A percentile compares a stretch with the other conserved stretches of the same genome.
phyloP scores from a whole-genome alignment of 1,140 invertebrate species.

The Chrysomallon squamiferum region DNA sequence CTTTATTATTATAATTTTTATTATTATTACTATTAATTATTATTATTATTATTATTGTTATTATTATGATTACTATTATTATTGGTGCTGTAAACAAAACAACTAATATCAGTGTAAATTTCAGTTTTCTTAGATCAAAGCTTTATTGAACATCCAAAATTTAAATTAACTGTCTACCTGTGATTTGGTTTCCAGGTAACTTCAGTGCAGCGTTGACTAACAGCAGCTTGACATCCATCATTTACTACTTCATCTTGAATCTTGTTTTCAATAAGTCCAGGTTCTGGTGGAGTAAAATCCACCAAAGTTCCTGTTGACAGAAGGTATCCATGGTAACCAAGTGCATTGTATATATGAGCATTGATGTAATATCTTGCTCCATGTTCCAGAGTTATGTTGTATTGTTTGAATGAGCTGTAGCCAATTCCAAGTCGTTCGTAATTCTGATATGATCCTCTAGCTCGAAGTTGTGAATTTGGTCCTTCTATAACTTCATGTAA shows the following conservation, averaged over 20 bases:
- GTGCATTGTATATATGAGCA: constrained; percentile 9
- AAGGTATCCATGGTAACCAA: constrained; percentile 9
- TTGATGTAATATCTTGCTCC: constrained; percentile 17
- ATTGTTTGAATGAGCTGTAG: not conserved
- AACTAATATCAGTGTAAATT: too few species aligned
- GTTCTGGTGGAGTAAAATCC: constrained; percentile 26
- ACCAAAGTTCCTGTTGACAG: constrained; percentile 16
- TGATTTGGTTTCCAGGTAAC: constrained; percentile 17
- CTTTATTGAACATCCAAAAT: too few species aligned
- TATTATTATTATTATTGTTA: too few species aligned
- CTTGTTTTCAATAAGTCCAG: constrained; percentile 11
- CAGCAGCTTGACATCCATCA: constrained; percentile 18
- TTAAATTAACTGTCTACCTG: too few species aligned
- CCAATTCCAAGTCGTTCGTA: constrained; percentile 16
- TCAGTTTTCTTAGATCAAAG: too few species aligned
- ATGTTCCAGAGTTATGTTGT: constrained; percentile 12
- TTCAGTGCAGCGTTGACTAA: constrained; percentile 17
- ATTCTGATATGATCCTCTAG: constrained; percentile 5
- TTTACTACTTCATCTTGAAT: constrained; percentile 2
- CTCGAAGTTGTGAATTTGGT: not conserved
- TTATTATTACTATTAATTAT: too few species aligned
- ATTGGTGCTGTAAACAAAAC: too few species aligned
- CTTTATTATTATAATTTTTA: too few species aligned
- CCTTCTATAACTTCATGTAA: constrained; percentile 11
- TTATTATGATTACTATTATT: too few species aligned